These are phyloP conservation scores for Labroides dimidiatus DNA, from an alignment of 2,797 vertebrate genomes.

Conservation along the genomic window DNA sequence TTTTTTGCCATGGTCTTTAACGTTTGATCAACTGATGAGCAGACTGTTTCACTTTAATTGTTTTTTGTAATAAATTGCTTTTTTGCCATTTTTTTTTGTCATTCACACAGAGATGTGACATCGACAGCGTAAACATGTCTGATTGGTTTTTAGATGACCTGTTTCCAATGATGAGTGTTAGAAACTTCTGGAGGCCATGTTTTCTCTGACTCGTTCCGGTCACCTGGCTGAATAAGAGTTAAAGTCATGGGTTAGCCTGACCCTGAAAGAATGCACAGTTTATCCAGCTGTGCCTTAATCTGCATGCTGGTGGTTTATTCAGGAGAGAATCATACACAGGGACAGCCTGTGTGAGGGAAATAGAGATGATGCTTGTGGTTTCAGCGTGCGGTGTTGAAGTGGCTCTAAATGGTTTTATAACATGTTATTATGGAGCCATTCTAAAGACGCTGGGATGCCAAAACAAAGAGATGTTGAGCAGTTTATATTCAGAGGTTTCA, in stretches of 20 bases:
- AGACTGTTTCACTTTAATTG: too few species aligned
- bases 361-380: conserved; percentile 32
- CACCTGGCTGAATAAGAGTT: conserved; percentile 17
- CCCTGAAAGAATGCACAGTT: conserved; percentile 38
- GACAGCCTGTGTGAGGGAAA: not conserved
- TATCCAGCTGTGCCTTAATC: conserved; percentile 25
- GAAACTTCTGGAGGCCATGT: too few species aligned
- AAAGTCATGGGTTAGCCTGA: conserved; percentile 5
- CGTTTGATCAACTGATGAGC: too few species aligned
- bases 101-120: too few species aligned
- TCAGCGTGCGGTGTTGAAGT: conserved; percentile 19
- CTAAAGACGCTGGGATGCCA: conserved; percentile 33
- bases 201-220: not conserved
- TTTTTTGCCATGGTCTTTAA: too few species aligned
- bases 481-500: conserved; percentile 18
- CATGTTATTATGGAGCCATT: conserved; percentile 52
- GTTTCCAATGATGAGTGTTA: too few species aligned
- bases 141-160: too few species aligned
- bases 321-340: not conserved
- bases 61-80: too few species aligned
- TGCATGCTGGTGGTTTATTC: conserved; percentile 16
- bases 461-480: conserved; percentile 34
- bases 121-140: too few species aligned
- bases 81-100: too few species aligned
- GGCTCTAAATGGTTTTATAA: conserved; percentile 34